Base-by-base conservation (phyloP, 1,140 invertebrate species). In the Saccostrea echinata region DNA sequence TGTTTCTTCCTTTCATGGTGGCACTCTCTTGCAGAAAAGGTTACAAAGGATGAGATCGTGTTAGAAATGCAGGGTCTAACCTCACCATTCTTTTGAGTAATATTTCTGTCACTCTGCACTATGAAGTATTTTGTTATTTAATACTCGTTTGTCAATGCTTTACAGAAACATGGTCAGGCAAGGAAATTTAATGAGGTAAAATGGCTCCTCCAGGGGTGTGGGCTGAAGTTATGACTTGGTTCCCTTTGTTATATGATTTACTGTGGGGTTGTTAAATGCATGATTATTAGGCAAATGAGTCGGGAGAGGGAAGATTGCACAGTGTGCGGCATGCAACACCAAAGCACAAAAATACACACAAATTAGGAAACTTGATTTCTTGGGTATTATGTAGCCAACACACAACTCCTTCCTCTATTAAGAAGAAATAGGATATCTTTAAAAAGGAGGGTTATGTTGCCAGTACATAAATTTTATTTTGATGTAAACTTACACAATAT, bases 151-250 rank as follows among this genome's bases (percentile, higher is more conserved):
- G 30, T 76, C 24, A 76, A 84, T 86, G 57, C 57, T 76, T 35
- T 83, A 24, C 43, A 83, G 81, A 83, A 52, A 53, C n/a, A 33
- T 53, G 35, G 43, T 51, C 33, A 83, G 30, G n/a, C 43, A 83
- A 18, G 16, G 52, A 83, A 83, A 83, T 83, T 83, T 83, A 35
- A 83, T 16, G 81, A 83, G 81, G 81, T 83, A 24, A 83, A 51
- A 52, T 53, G 43, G 81, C 52, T 83, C 33, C 21, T 43, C 35
- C n/a, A 52, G 81, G 52, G 81, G 52, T 51, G 81, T 83, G 81
- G 16, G 27, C 68, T 76, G 9, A 16, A 30, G 16, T 30, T 11
- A 12, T 33, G 68, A 27, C 68, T 33, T 30, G 27, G 68, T 76
- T 76, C 24, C 68, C 11, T 76, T 76, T 76, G 68, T 27, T 27